phyloP scores from a whole-genome alignment of 2,888 invertebrate species.

The Blastobasis adustella region DNA sequence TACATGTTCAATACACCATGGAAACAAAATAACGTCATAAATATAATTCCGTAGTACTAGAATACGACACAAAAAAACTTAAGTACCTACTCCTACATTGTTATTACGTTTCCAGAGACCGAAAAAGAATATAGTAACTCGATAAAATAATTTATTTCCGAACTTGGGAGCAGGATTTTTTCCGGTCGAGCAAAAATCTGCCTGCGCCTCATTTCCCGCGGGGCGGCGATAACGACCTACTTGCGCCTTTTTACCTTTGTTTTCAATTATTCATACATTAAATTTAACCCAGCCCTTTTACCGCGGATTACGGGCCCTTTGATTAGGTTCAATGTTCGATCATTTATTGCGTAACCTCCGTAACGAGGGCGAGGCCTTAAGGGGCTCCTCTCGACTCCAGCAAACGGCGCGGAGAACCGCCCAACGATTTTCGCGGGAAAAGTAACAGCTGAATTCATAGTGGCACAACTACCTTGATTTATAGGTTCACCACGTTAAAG shows the following conservation, averaged over 20 bases:
- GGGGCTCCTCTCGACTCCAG: too few relatives aligned
- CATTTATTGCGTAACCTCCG: constrained; percentile 31
- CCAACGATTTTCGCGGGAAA: too few relatives aligned
- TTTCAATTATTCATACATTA: constrained; percentile 66
- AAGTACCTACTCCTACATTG: too few relatives aligned
- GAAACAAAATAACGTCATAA: too few relatives aligned
- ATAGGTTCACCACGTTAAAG: too few relatives aligned
- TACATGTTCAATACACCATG: too few relatives aligned
- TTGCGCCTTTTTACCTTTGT: constrained; percentile 55
- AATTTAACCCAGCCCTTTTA: constrained; percentile 38
- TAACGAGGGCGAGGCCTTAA: constrained; percentile 7
- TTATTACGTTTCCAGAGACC: too few relatives aligned
- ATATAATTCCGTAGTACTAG: too few relatives aligned
- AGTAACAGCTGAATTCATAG: too few relatives aligned
- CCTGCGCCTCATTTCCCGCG: constrained; percentile 50
- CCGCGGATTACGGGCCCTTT: constrained; percentile 40
- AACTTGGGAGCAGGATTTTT: constrained; percentile 39
- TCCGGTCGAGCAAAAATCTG: constrained; percentile 45
- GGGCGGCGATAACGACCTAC: constrained; percentile 54
- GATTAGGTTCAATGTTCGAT: constrained; percentile 43
- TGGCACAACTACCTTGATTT: too few relatives aligned
- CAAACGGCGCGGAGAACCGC: too few relatives aligned
- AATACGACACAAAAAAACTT: too few relatives aligned
- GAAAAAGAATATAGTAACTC: constrained; percentile 24
- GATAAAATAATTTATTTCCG: constrained; percentile 39